A percentile compares a stretch with the other conserved stretches of the same genome.
Conservation (phyloP, 2,797 vertebrate genomes). For the Phataginus tetradactyla region DNA sequence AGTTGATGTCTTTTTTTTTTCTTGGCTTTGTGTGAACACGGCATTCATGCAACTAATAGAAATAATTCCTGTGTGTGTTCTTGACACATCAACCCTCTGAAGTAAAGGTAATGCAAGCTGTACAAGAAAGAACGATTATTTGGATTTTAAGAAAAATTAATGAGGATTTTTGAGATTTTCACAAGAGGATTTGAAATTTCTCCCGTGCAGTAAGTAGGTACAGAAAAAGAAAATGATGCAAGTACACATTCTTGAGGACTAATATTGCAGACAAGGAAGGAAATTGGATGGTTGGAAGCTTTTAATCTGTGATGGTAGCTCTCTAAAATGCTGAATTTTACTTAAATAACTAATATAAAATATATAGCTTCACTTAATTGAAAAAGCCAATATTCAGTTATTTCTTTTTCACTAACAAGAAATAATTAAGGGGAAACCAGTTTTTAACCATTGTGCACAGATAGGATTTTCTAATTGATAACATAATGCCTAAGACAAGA, state of each 20-base stretch:
- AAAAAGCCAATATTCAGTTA: background rate
- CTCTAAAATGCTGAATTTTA: slow-evolving; percentile 52
- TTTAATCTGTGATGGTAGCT: slow-evolving; percentile 4
- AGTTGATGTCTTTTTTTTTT: background rate
- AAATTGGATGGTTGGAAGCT: slow-evolving; percentile 19
- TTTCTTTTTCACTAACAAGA: slow-evolving; percentile 49
- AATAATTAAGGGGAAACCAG: background rate
- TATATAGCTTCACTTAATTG: background rate
- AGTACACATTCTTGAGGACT: background rate
- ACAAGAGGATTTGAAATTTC: slow-evolving; percentile 52
- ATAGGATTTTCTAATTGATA: slow-evolving; percentile 45
- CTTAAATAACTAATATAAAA: slow-evolving; percentile 14
- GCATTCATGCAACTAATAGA: background rate
- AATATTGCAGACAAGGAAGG: background rate
- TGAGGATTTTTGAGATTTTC: background rate
- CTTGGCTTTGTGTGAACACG: slow-evolving; percentile 26
- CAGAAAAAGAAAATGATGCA: slow-evolving; percentile 23
- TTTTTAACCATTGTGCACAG: slow-evolving; percentile 13
- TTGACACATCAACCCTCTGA: slow-evolving; percentile 12
- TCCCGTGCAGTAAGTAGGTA: background rate
- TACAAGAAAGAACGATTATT: background rate
- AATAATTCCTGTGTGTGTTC: slow-evolving; percentile 1
- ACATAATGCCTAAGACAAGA: slow-evolving; percentile 55
- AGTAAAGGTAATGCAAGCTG: background rate
- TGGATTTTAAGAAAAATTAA: slow-evolving; percentile 57